Evolutionary conservation across 2,113 vertebrate species (phyloP), one percentile per base, ranked within the genome.

Genomic region (Takifugu bimaculatus): DNA sequence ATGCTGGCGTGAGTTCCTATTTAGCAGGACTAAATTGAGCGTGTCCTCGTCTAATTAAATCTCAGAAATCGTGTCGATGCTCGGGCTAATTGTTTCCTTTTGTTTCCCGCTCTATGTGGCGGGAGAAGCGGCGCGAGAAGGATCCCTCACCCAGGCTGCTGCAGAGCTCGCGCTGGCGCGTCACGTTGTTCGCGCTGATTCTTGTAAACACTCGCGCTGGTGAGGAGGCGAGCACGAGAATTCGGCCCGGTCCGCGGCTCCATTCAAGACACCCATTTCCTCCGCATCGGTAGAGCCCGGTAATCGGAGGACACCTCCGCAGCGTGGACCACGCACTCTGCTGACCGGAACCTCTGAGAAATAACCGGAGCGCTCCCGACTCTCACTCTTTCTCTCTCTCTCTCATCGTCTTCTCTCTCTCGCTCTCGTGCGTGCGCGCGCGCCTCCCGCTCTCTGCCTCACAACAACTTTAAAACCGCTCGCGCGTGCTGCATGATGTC

Each of bases 61-160:
- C 35, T 39, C 9, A 10, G 27, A 26, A 56, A 60, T 55, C 27
- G 51, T 47, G n/a, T 13, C 20, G 15, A 43, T 52, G 15, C 45
- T 61, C 53, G 39, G 51, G 26, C 56, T 47, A 44, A 62, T 47
- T 70, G 57, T 74, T 78, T 70, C 11, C 35, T 39, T 10, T 10
- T 39, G 26, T 58, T 56, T 54, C 57, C 14, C 45, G 45, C 45
- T 15, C 45, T 48, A 1, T 13, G 45, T 48, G 45, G 45, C 15
- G 45, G 13, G 4, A n/a, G 45, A 50, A 52, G 66, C 54, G 73
- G 63, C 76, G 81, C 25, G 66, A 2, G 74, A 85, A 85, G 67
- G 71, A 82, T 73, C 61, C 27, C 90, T 91, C 88, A 91, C 90
- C 89, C 81, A 4, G 62, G 84, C 87, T 90, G 90, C 56, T 89